phyloP scores from a whole-genome alignment of 2,797 vertebrate genomes.

The Heliangelus exortis region DNA sequence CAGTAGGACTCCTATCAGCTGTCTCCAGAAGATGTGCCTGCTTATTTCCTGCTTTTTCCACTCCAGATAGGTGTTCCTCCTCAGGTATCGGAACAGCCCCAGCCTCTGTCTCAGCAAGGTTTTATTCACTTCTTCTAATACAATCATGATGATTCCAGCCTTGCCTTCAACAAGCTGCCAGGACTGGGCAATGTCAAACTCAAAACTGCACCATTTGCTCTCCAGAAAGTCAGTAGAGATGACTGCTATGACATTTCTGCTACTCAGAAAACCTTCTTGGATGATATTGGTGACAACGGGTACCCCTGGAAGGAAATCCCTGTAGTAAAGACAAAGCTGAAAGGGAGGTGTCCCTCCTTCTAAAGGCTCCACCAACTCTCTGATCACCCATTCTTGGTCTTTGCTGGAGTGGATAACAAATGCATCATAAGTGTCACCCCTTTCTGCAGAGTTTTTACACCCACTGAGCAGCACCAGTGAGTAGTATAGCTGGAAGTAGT shows the following conservation, averaged over 20 bases:
- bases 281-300: constrained; percentile 83
- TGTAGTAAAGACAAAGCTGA: constrained; percentile 81
- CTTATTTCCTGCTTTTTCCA: constrained; percentile 78
- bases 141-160: constrained; percentile 81
- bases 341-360: constrained; percentile 79
- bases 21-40: constrained; percentile 79
- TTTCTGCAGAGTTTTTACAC: constrained; percentile 51
- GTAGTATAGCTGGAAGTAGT: constrained; percentile 79
- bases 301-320: constrained; percentile 83
- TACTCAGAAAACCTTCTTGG: constrained; percentile 82
- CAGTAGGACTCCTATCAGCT: constrained; percentile 77
- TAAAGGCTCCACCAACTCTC: constrained; percentile 81
- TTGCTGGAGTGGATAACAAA: constrained; percentile 87
- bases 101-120: constrained; percentile 73
- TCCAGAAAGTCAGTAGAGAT: constrained; percentile 79
- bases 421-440: constrained; percentile 78
- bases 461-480: constrained; percentile 72
- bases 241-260: constrained; percentile 80
- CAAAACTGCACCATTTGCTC: constrained; percentile 84
- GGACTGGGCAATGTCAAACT: constrained; percentile 82
- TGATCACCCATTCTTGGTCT: constrained; percentile 83
- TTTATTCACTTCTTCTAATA: constrained; percentile 79
- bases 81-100: constrained; percentile 81
- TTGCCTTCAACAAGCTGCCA: constrained; percentile 81
- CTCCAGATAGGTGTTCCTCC: constrained; percentile 83